Evolutionary conservation across 2,888 invertebrate genomes (phyloP), one percentile per base, ranked within the genome.

Genomic region (Conchocele bisecta): DNA sequence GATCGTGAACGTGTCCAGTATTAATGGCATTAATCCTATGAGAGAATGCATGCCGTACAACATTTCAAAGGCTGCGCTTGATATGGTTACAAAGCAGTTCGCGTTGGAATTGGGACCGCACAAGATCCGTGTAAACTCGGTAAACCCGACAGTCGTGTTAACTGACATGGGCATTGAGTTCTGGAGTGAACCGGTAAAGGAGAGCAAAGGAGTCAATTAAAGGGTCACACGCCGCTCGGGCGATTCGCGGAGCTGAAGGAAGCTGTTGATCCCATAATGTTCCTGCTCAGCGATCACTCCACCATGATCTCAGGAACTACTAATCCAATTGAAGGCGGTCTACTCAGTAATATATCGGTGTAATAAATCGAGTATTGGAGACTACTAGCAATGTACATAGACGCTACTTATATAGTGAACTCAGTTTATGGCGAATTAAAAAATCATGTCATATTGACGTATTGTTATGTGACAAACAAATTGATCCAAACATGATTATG

Each of bases 141-240:
- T 98, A 0, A 97, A 97, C 91, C 98, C 98, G 0, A 98, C 98
- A 0, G 97, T 97, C 0, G 95, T 97, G 20, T 92, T 97, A 93
- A 98, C 98, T 0, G 95, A 95, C 61, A 95, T 98, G 95, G 97
- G 97, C 0, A 93, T 93, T 70, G 91, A 67, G 22, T 74, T 66
- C 11, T 98, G 98, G 98, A 93, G 94, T 9, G 95, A 96, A 83
- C 95, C 96, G 0, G 92, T 90, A 0, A 96, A 95, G 87, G 94
- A 95, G 0, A 92, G 92, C 2, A 93, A 93, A 15, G 42, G 44
- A 9, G 42, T 29, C 17, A 44, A 0, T 94, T 98, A 94, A 88
- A 95, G 53, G 93, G 93, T 1, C 95, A 94, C 91, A 98, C 97
- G 89, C 98, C 98, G 0, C 90, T 98, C 3, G 94, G 94, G 83